Conservation (phyloP, 2,113 vertebrate genomes). For the Dicerorhinus sumatrensis region DNA sequence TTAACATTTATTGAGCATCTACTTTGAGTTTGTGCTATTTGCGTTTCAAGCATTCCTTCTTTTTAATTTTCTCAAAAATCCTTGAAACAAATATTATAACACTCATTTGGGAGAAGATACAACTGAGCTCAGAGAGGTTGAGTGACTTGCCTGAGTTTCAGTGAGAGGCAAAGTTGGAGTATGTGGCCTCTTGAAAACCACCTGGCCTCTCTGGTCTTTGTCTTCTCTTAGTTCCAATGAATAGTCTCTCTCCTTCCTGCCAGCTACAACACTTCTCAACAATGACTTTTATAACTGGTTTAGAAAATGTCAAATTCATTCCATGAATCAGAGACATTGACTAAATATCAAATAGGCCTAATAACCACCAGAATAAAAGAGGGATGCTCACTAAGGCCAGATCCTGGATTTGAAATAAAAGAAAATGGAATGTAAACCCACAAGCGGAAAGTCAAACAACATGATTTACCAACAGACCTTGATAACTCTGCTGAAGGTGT, state of each 20-base stretch:
- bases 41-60: background rate
- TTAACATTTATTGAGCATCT: background rate
- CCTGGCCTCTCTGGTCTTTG: background rate
- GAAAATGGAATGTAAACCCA: background rate
- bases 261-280: background rate
- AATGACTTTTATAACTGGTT: background rate
- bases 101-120: background rate
- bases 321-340: background rate
- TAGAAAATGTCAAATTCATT: conserved; percentile 7
- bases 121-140: background rate
- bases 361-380: background rate
- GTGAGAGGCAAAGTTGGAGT: background rate
- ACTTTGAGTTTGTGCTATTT: background rate
- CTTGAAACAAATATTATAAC: background rate
- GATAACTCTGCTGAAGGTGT: background rate
- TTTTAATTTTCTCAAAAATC: background rate
- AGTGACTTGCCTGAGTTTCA: background rate
- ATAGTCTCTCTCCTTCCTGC: background rate
- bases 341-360: background rate
- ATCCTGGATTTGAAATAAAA: conserved; percentile 20
- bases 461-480: background rate
- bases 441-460: background rate
- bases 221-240: background rate
- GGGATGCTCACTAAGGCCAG: background rate
- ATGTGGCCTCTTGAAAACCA: background rate